Base-by-base conservation (phyloP, 2,113 vertebrate species). In the Nyctibius bracteatus region DNA sequence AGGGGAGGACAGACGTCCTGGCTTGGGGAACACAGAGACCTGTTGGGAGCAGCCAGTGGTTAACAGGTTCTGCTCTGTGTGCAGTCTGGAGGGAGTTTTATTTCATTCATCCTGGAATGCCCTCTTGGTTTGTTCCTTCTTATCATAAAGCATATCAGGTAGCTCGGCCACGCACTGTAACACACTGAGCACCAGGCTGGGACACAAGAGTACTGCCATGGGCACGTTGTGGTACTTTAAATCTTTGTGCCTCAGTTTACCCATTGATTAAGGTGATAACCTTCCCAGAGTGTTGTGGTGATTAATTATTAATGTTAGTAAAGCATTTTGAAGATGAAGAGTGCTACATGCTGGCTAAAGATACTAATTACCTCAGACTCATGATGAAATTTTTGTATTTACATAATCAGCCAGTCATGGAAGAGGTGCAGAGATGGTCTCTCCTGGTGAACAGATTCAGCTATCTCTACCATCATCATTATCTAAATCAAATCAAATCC, bases 341-440 rank as follows among this genome's bases (percentile, higher is more conserved):
- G 77, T 94, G 82, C 82, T 97, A n/a, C 59, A 93, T 52, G 66
- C 62, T 91, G 65, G 81, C 86, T 92, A 49, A 93, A 55, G 87
- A 92, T 89, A 61, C 44, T 91, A 85, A 90, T 96, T 94, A 87
- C 86, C 73, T 92, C 88, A 94, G 81, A 90, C 70, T 80, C 33
- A 31, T 87, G 88, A 94, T 79, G 74, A 89, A 86, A 96, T 79
- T 57, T 61, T 85, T 89, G 0, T 70, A 78, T 93, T 95, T 97
- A 92, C 88, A 96, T 95, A 91, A 94, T 62, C 78, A 91, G 49
- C 18, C 67, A 79, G 58, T 52, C 77, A 27, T 0, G 0, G 78
- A 91, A 77, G 87, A 81, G 68, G 61, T 46, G 41, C 88, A 91
- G 58, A 84, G 86, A 91, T 96, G 92, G 95, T 94, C 87, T 88